Conservation (phyloP, 2,888 invertebrate species). For the Lottia scabra region DNA sequence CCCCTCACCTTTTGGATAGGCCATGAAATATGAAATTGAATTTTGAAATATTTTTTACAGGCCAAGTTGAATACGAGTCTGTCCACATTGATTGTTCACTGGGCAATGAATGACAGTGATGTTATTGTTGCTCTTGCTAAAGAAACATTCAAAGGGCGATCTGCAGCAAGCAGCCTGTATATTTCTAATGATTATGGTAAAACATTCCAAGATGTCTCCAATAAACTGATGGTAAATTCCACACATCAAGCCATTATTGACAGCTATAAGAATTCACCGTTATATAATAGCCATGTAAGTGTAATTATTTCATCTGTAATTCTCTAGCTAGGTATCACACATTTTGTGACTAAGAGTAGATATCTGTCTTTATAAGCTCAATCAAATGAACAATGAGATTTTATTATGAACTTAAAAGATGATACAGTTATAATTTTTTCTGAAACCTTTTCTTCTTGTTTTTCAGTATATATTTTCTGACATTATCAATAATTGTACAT, state of each 20-base stretch:
- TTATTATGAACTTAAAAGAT: too few species aligned
- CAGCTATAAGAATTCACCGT: conserved; percentile 87
- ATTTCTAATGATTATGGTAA: conserved; percentile 90
- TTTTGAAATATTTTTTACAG: conserved; percentile 71
- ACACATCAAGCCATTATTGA: conserved; percentile 79
- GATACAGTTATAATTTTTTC: too few species aligned
- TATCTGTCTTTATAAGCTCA: too few species aligned
- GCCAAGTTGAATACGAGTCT: conserved; percentile 86
- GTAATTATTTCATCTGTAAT: neutral
- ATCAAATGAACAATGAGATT: too few species aligned
- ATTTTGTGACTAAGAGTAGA: neutral
- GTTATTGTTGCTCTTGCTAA: conserved; percentile 88
- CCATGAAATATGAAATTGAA: too few species aligned
- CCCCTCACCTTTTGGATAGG: too few species aligned
- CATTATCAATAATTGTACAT: conserved; percentile 80
- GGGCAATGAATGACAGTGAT: conserved; percentile 89
- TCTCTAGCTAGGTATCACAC: neutral
- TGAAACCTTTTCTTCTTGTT: conserved; percentile 45
- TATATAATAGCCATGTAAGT: conserved; percentile 84
- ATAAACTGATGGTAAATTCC: conserved; percentile 75
- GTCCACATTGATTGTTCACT: conserved; percentile 90
- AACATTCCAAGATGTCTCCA: conserved; percentile 81
- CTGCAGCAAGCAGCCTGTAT: conserved; percentile 79
- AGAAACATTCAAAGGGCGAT: conserved; percentile 69
- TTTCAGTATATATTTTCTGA: conserved; percentile 89